Evolutionary conservation across 2,888 invertebrate species (phyloP).

Genomic region (Drosophila nigritarsus): DNA sequence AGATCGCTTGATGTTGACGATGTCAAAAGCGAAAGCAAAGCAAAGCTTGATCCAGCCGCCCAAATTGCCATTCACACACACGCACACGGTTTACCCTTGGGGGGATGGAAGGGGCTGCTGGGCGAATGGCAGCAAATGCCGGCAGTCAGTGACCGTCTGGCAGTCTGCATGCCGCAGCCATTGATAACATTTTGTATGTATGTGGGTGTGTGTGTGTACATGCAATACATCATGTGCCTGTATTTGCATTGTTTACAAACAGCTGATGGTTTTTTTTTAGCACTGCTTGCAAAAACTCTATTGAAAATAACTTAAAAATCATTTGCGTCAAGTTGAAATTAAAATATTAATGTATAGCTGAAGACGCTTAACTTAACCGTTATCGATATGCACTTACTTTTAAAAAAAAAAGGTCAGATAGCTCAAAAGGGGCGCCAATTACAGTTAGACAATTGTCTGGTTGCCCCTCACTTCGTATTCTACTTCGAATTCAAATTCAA

Average conservation of each 20-base stretch:
- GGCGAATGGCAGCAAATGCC: constrained; percentile 23
- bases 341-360: background rate
- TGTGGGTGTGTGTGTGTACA: constrained; percentile 5
- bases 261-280: constrained; percentile 49
- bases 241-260: constrained; percentile 72
- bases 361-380: constrained; percentile 1
- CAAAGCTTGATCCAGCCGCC: constrained; percentile 24
- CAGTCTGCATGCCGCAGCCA: constrained; percentile 29
- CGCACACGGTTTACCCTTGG: background rate
- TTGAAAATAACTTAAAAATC: constrained; percentile 5
- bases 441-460: constrained; percentile 13
- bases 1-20: constrained; percentile 28
- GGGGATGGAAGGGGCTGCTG: background rate
- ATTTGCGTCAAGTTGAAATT: background rate
- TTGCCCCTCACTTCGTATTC: background rate
- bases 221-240: background rate
- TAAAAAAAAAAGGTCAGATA: constrained; percentile 17
- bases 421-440: constrained; percentile 15
- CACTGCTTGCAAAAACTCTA: constrained; percentile 22
- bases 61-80: constrained; percentile 12
- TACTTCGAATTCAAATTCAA: constrained; percentile 1
- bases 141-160: constrained; percentile 38
- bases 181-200: constrained; percentile 49
- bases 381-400: constrained; percentile 7
- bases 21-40: constrained; percentile 49